phyloP scores from a whole-genome alignment of 2,888 invertebrate species.

The Ganaspis brasiliensis region DNA sequence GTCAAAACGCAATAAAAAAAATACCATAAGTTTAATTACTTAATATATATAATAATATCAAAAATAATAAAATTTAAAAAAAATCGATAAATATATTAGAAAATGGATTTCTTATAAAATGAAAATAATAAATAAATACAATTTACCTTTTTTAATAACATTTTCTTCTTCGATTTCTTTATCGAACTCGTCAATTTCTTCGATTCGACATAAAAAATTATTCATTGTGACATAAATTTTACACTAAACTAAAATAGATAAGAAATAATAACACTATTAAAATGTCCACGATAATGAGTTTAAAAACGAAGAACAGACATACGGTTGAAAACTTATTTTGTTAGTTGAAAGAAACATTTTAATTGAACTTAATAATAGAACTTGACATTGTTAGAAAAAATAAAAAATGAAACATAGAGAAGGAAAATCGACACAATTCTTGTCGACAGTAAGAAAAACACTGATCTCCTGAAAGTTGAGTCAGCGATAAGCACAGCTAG shows the following conservation, averaged over 20 bases:
- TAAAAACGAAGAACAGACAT: no score
- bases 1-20: no score
- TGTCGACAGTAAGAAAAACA: constrained; percentile 56
- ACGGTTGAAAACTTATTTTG: no score
- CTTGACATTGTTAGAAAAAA: no score
- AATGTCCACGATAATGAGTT: no score
- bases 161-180: constrained; percentile 15
- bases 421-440: neutral
- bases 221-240: neutral
- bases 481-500: constrained; percentile 61
- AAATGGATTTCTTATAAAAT: no score
- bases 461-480: constrained; percentile 53
- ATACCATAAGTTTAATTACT: no score
- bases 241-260: no score
- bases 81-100: no score
- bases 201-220: neutral
- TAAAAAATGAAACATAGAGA: neutral
- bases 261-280: neutral
- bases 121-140: neutral
- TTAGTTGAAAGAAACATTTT: no score
- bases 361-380: neutral
- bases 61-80: no score
- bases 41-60: no score
- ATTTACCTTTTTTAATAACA: neutral
- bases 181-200: constrained; percentile 29